Conservation (phyloP, 2,888 invertebrate species). For the Sphecodes monilicornis region DNA sequence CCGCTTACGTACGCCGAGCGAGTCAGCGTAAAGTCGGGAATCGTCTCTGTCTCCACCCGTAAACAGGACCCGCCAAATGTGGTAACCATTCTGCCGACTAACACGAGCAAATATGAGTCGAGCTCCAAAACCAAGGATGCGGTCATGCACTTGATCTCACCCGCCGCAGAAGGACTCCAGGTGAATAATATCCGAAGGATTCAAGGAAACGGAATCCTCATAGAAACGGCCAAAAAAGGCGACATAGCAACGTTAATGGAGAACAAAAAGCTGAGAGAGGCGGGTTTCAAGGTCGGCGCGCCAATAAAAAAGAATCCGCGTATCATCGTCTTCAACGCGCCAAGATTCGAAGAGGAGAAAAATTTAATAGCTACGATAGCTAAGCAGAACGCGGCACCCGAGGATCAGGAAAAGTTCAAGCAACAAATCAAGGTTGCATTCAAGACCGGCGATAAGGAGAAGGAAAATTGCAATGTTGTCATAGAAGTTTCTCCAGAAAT, state of each 20-base stretch:
- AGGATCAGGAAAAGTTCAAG: too few species aligned
- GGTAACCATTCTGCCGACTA: background rate
- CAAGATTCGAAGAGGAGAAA: too few species aligned
- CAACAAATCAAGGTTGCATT: too few species aligned
- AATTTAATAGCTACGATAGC: too few species aligned
- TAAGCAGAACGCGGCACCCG: too few species aligned
- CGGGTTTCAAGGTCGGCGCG: background rate
- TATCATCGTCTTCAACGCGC: background rate
- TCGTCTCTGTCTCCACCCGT: background rate
- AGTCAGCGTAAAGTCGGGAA: background rate
- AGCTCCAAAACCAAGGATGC: background rate
- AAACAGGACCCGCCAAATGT: background rate
- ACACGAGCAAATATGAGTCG: background rate
- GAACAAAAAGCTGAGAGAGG: background rate
- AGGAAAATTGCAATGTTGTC: constrained; percentile 15
- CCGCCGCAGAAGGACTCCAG: too few species aligned
- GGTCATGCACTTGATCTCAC: too few species aligned
- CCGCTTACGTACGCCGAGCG: too few species aligned
- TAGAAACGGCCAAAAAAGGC: background rate
- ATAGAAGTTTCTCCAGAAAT: background rate
- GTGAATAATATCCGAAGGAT: too few species aligned
- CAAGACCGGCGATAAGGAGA: background rate
- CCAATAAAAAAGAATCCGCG: constrained; percentile 8
- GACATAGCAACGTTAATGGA: background rate
- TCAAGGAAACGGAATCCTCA: too few species aligned